These are phyloP conservation scores for Drosophila ohnishii DNA, from an alignment of 1,140 invertebrate species.

Conservation along the genomic window DNA sequence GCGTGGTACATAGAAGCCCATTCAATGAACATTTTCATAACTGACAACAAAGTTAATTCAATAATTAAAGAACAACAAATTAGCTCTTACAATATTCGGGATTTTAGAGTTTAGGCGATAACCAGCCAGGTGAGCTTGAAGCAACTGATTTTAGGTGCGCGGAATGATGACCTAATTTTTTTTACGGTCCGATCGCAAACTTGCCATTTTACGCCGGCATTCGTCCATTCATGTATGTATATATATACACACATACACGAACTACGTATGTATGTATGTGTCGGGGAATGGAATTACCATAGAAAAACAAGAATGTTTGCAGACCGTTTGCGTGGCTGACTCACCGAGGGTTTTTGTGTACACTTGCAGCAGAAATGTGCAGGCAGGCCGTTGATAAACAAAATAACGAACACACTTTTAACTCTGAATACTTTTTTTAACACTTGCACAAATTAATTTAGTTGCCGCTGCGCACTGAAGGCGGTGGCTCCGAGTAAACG, in stretches of 20 bases:
- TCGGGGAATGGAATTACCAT: constrained; percentile 10
- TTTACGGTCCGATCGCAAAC: constrained; percentile 3
- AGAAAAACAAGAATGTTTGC: constrained; percentile 12
- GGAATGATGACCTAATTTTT: constrained; percentile 30
- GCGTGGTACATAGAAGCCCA: background rate
- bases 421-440: background rate
- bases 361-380: background rate
- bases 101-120: constrained; percentile 1
- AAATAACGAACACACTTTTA: background rate
- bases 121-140: background rate
- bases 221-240: background rate
- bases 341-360: constrained; percentile 25
- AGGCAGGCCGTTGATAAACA: background rate
- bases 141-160: background rate
- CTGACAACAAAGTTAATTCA: background rate
- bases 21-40: background rate
- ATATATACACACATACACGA: constrained; percentile 5
- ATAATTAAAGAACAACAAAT: background rate
- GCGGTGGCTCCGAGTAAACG: constrained; percentile 18
- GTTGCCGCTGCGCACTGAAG: constrained; percentile 45
- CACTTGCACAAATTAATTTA: constrained; percentile 51
- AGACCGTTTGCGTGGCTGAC: constrained; percentile 31
- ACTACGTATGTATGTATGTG: background rate
- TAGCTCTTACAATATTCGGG: background rate
- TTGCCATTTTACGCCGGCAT: constrained; percentile 12